Evolutionary conservation across 2,797 vertebrate genomes (phyloP).

Genomic region (Phylloscopus collybita): DNA sequence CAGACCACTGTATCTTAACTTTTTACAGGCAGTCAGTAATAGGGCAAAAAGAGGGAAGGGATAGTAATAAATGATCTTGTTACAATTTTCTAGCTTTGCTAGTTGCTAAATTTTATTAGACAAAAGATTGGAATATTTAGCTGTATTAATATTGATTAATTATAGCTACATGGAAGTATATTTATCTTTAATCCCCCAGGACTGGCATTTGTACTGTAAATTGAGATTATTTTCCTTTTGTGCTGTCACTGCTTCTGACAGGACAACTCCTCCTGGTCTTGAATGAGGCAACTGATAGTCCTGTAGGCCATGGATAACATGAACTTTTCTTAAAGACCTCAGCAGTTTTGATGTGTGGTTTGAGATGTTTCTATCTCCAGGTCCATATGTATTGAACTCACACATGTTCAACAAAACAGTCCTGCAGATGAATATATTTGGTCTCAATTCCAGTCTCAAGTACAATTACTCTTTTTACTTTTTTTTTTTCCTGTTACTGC

Average conservation of each 20-base stretch:
- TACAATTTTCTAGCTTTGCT: not conserved
- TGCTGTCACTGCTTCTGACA: not conserved
- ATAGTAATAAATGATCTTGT: not conserved
- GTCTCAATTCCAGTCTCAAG: not conserved
- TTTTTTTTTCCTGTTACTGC: not conserved
- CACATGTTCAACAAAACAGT: not conserved
- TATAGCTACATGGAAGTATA: not conserved
- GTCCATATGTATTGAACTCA: not conserved
- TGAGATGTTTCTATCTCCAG: not conserved
- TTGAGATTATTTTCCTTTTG: not conserved
- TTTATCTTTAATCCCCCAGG: not conserved
- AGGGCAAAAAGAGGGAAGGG: not conserved
- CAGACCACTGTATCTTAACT: not conserved
- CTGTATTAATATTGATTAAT: not conserved
- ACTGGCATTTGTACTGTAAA: not conserved
- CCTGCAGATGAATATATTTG: not conserved
- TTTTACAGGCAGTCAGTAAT: not conserved
- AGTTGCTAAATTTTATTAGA: not conserved
- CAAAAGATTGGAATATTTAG: not conserved
- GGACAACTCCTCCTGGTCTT: not conserved
- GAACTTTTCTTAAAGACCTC: not conserved
- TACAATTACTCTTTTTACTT: not conserved
- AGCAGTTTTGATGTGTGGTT: not conserved
- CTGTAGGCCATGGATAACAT: not conserved
- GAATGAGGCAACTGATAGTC: not conserved